These are phyloP conservation scores for Embiotoca jacksoni DNA, from an alignment of 2,113 vertebrate species.

Conservation along the genomic window DNA sequence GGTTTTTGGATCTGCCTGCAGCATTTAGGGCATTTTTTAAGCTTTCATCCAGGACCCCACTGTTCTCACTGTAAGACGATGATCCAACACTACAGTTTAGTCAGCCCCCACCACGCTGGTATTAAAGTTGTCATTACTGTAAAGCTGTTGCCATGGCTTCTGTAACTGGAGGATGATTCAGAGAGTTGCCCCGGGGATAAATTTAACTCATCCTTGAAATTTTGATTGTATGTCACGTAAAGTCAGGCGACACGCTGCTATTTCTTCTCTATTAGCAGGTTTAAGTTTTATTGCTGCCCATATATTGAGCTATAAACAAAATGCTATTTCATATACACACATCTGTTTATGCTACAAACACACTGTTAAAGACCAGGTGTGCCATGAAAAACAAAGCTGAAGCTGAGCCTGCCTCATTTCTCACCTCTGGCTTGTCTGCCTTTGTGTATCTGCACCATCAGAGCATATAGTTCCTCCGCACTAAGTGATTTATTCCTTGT, in stretches of 20 bases:
- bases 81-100: slow-evolving; percentile 36
- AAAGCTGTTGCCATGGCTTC: slow-evolving; percentile 80
- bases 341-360: slow-evolving; percentile 4
- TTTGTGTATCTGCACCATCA: not conserved
- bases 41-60: not conserved
- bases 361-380: slow-evolving; percentile 2
- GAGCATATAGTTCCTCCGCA: not conserved
- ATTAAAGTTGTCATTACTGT: slow-evolving; percentile 66
- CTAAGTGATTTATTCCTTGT: not conserved
- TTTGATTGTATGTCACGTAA: slow-evolving; percentile 19
- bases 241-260: not conserved
- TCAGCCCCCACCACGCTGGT: slow-evolving; percentile 33
- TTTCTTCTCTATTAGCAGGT: not conserved
- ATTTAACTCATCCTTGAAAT: slow-evolving; percentile 50
- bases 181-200: slow-evolving; percentile 35
- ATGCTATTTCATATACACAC: slow-evolving; percentile 1
- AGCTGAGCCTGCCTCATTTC: not conserved
- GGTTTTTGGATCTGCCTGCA: not conserved
- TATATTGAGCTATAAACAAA: slow-evolving; percentile 12
- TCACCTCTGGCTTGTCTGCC: not conserved
- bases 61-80: slow-evolving; percentile 24
- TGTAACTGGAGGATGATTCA: slow-evolving; percentile 64
- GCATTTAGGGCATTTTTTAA: no score
- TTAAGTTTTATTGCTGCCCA: not conserved
- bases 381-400: slow-evolving; percentile 1